phyloP scores from a whole-genome alignment of 2,888 invertebrate genomes.

The Xanthia icteritia region DNA sequence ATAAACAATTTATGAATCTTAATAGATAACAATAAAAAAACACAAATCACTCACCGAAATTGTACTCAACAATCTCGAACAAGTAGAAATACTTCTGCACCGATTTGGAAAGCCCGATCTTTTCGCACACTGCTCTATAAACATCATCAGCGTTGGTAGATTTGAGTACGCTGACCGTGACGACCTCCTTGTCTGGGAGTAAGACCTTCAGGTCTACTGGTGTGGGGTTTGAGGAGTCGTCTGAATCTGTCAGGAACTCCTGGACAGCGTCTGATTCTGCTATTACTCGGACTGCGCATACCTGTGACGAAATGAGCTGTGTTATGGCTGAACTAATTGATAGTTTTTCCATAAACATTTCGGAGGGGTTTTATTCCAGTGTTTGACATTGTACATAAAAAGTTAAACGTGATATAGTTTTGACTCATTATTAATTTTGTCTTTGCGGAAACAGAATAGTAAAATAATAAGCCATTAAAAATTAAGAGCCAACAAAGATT shows the following conservation, averaged over 20 bases:
- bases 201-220: conserved; percentile 94
- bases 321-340: background rate
- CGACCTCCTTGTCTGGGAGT: conserved; percentile 97
- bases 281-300: conserved; percentile 99
- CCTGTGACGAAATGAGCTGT: conserved; percentile 78
- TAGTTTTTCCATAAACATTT: no score
- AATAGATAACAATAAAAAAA: conserved; percentile 1
- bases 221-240: conserved; percentile 94
- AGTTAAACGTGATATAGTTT: no score
- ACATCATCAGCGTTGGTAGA: conserved; percentile 97
- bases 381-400: no score
- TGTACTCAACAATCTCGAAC: conserved; percentile 99
- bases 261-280: conserved; percentile 99
- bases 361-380: no score
- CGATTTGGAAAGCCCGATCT: conserved; percentile 94
- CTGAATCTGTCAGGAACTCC: conserved; percentile 98
- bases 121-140: conserved; percentile 96
- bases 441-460: no score
- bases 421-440: no score
- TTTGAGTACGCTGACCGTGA: conserved; percentile 96
- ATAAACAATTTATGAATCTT: background rate
- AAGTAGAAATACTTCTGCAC: conserved; percentile 98
- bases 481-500: no score
- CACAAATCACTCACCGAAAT: conserved; percentile 94
- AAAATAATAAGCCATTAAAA: no score